These are phyloP conservation scores for Oreochromis aureus DNA, from an alignment of 2,113 vertebrate genomes.

Conservation along the genomic window DNA sequence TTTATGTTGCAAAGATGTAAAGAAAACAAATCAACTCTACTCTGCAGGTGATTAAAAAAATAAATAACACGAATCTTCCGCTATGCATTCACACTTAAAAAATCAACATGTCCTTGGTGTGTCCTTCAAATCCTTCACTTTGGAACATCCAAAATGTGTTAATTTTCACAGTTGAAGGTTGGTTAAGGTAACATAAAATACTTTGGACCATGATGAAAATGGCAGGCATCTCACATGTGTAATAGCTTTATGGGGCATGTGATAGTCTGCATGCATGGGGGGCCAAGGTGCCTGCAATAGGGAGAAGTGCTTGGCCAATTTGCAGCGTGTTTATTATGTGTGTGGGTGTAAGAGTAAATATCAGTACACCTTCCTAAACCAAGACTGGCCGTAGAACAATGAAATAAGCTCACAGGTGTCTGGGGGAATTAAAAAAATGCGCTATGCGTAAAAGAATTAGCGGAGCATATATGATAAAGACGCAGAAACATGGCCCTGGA, in stretches of 20 bases:
- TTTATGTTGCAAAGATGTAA: background rate
- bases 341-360: background rate
- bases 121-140: constrained; percentile 63
- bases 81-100: background rate
- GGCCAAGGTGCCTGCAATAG: constrained; percentile 32
- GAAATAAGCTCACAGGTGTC: constrained; percentile 8
- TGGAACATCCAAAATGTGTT: background rate
- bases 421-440: constrained; percentile 22
- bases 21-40: background rate
- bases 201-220: background rate
- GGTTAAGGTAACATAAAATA: background rate
- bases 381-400: background rate
- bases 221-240: background rate
- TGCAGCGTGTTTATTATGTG: background rate
- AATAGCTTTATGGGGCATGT: constrained; percentile 25
- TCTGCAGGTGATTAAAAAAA: background rate
- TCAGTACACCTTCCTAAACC: background rate
- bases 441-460: constrained; percentile 56
- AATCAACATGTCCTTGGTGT: constrained; percentile 65
- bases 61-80: background rate
- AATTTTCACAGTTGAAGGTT: background rate
- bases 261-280: constrained; percentile 4
- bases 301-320: constrained; percentile 17
- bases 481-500: constrained; percentile 39
- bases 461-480: constrained; percentile 34